Conservation (phyloP, 2,113 vertebrate genomes). For the Acrocephalus kingi region DNA sequence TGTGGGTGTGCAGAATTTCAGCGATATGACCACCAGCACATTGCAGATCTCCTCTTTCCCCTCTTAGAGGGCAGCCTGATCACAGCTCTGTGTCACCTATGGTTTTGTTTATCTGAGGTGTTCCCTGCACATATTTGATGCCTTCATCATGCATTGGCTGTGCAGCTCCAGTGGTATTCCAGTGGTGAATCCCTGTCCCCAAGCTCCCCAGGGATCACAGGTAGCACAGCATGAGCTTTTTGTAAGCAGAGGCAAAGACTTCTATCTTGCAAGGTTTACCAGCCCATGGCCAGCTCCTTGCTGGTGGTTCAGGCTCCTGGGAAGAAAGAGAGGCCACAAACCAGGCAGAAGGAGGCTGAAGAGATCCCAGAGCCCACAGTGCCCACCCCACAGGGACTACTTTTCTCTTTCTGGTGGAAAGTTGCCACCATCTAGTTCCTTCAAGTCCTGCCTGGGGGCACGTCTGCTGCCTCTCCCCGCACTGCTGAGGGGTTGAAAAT, state of each 20-base stretch:
- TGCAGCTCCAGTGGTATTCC: neutral
- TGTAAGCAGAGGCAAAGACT: neutral
- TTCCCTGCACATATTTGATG: neutral
- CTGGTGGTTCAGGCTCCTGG: neutral
- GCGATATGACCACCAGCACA: neutral
- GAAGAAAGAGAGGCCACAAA: neutral
- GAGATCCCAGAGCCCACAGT: neutral
- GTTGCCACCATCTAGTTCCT: neutral
- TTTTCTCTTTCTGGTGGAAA: neutral
- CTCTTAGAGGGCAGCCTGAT: neutral
- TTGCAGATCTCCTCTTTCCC: neutral
- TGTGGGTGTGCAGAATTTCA: neutral
- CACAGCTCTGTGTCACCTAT: neutral
- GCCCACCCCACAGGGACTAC: neutral
- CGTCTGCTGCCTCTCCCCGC: neutral
- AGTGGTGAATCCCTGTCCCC: neutral
- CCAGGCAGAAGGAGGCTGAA: neutral
- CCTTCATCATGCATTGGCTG: neutral
- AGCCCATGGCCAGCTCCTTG: neutral
- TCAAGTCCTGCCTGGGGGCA: neutral
- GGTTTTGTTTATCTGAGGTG: neutral
- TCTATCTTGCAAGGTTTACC: neutral
- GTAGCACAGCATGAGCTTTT: fast-evolving
- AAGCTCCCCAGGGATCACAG: neutral
- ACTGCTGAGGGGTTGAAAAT: neutral